Evolutionary conservation across 53 echinoderm and acorn worm genomes (phyloP).

Genomic region (Stichopus horrens): DNA sequence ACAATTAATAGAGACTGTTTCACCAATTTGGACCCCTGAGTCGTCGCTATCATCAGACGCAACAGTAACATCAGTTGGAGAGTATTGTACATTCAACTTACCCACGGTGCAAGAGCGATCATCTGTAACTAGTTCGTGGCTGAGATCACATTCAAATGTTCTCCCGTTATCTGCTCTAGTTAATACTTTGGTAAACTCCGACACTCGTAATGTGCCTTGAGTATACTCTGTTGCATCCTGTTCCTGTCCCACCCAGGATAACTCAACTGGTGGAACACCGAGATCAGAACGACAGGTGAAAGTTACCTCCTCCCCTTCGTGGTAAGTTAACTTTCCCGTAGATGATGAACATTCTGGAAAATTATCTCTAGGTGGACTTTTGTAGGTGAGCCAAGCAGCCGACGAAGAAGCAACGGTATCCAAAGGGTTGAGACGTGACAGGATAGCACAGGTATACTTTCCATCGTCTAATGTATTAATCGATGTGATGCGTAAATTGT

Average conservation of each 20-base stretch:
- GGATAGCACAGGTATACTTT: slow-evolving; percentile 54
- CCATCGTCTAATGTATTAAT: slow-evolving; percentile 42
- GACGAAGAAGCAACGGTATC: not conserved
- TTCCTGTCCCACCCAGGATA: slow-evolving; percentile 39
- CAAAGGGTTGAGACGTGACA: not conserved
- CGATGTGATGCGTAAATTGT: slow-evolving; percentile 54
- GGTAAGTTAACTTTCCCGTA: slow-evolving; percentile 3
- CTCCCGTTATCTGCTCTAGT: slow-evolving; percentile 47
- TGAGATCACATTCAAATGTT: slow-evolving; percentile 52
- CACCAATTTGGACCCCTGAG: not conserved
- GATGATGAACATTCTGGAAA: slow-evolving; percentile 49
- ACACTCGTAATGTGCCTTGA: not conserved
- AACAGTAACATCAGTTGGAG: slow-evolving; percentile 44
- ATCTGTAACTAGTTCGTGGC: slow-evolving; percentile 44
- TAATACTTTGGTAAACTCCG: slow-evolving; percentile 16
- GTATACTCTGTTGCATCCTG: not conserved
- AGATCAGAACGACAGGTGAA: slow-evolving; percentile 54
- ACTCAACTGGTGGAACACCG: slow-evolving; percentile 54
- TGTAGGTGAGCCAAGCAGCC: slow-evolving; percentile 36
- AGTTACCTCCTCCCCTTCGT: slow-evolving; percentile 17
- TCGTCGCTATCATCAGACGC: not conserved
- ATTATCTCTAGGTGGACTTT: slow-evolving; percentile 40
- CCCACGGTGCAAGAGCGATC: slow-evolving; percentile 52
- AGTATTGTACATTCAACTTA: slow-evolving; percentile 57
- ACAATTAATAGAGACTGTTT: slow-evolving; percentile 24